These are phyloP conservation scores for Halisarca cf. caerulea DNA, from an alignment of 37 sponge, comb jelly and placozoan genomes.

Conservation along the genomic window DNA sequence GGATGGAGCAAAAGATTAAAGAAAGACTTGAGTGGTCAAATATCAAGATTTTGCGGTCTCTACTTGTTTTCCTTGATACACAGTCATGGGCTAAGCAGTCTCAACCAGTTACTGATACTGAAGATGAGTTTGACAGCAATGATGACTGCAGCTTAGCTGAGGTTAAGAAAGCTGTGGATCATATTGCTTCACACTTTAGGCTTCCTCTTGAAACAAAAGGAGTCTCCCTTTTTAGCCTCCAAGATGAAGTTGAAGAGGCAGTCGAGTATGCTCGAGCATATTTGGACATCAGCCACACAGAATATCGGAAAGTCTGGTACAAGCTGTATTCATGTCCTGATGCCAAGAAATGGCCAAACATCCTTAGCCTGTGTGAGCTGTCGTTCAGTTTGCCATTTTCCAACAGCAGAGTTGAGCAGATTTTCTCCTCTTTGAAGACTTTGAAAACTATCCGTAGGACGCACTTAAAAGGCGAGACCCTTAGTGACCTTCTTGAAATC, in stretches of 20 bases:
- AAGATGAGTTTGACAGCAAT: not conserved
- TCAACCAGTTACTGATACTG: not conserved
- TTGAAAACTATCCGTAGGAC: constrained; percentile 49
- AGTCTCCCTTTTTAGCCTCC: not conserved
- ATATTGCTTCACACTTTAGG: constrained; percentile 28
- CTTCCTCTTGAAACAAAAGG: constrained; percentile 46
- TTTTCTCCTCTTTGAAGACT: constrained; percentile 50
- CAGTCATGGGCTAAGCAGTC: constrained; percentile 27
- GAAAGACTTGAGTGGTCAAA: constrained; percentile 48
- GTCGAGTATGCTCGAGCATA: constrained; percentile 46
- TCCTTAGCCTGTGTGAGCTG: constrained; percentile 26
- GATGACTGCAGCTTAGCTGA: constrained; percentile 27
- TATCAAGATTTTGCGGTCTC: constrained; percentile 33
- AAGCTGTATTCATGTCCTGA: constrained; percentile 5
- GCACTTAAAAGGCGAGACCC: constrained; percentile 22
- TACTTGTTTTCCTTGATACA: constrained; percentile 49
- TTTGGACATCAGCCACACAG: not conserved
- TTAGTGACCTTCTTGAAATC: constrained; percentile 64
- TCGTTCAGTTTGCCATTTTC: constrained; percentile 54
- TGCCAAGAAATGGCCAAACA: not conserved
- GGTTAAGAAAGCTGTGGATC: constrained; percentile 41
- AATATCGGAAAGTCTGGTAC: constrained; percentile 8
- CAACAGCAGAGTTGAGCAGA: constrained; percentile 45
- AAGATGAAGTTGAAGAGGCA: constrained; percentile 11
- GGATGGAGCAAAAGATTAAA: constrained; percentile 39